A percentile compares a stretch with the other conserved stretches of the same genome.
Evolutionary conservation across 1,140 invertebrate species (phyloP).

Genomic region (Pteromalus puparum): DNA sequence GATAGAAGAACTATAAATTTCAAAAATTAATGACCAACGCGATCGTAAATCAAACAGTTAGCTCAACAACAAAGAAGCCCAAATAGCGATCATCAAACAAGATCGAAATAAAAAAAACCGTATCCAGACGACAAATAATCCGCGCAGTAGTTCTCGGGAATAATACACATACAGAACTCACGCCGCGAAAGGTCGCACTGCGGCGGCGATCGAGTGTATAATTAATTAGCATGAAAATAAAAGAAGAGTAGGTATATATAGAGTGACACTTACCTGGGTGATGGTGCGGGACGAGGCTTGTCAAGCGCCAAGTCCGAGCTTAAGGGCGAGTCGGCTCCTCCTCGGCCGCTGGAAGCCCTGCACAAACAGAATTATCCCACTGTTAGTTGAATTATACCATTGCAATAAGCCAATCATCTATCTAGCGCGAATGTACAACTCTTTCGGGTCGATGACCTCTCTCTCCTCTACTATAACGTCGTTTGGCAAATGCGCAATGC

Average conservation of each 20-base stretch:
- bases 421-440: neutral
- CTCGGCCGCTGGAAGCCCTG: slow-evolving; percentile 71
- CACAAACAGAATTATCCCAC: slow-evolving; percentile 53
- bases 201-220: neutral
- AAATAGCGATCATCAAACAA: too few relatives aligned
- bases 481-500: neutral
- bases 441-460: neutral
- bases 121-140: neutral
- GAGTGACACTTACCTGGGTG: slow-evolving; percentile 63
- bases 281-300: slow-evolving; percentile 66
- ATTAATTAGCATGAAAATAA: slow-evolving; percentile 12
- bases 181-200: too few relatives aligned
- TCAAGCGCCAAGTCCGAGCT: slow-evolving; percentile 66
- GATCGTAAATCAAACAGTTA: neutral
- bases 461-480: too few relatives aligned
- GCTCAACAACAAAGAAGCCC: neutral
- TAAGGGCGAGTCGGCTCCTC: slow-evolving; percentile 65
- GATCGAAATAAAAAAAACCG: neutral
- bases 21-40: neutral
- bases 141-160: too few relatives aligned
- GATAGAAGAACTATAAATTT: neutral
- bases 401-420: neutral
- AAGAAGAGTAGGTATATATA: too few relatives aligned
- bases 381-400: slow-evolving; percentile 6
- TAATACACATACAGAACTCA: neutral